A percentile compares a stretch with the other conserved stretches of the same genome.
Evolutionary conservation across 2,888 invertebrate species (phyloP).

Genomic region (Cataglyphis cursor): DNA sequence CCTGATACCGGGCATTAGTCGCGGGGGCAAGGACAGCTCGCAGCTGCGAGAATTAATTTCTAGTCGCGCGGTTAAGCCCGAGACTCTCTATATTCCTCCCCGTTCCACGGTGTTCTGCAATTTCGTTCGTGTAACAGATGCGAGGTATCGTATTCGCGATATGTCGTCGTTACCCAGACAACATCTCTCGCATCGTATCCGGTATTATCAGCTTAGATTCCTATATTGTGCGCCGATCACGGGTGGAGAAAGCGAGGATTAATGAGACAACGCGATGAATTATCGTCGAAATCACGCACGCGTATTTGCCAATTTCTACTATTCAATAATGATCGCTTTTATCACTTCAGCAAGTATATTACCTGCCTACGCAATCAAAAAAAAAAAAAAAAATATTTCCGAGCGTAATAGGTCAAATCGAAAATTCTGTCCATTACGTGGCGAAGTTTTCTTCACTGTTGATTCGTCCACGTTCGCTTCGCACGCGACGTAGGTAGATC

Average conservation of each 20-base stretch:
- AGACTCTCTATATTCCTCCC: slow-evolving; percentile 31
- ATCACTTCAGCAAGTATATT: slow-evolving; percentile 4
- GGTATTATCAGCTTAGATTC: slow-evolving; percentile 40
- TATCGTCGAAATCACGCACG: not conserved
- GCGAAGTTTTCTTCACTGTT: slow-evolving; percentile 45
- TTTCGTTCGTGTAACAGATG: slow-evolving; percentile 50
- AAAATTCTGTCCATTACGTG: slow-evolving; percentile 37
- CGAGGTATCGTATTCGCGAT: slow-evolving; percentile 50
- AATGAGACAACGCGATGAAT: not conserved
- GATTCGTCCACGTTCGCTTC: slow-evolving; percentile 12
- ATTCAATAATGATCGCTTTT: slow-evolving; percentile 25
- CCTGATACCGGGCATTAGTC: slow-evolving; percentile 68
- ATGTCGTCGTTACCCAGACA: slow-evolving; percentile 30
- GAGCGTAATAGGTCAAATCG: slow-evolving; percentile 30
- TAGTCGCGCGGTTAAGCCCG: slow-evolving; percentile 58
- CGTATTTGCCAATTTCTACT: not conserved
- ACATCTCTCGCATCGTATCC: slow-evolving; percentile 28
- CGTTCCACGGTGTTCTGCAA: slow-evolving; percentile 33
- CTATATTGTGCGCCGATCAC: not conserved
- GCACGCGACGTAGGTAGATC: slow-evolving; percentile 40
- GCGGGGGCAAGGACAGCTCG: slow-evolving; percentile 64
- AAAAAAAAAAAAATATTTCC: slow-evolving; percentile 10
- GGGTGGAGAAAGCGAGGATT: slow-evolving; percentile 8
- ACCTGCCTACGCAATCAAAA: not conserved
- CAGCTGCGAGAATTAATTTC: slow-evolving; percentile 71